Percentiles rank a stretch among this genome's conserved stretches.
Evolutionary conservation across 2,888 invertebrate genomes (phyloP).

Genomic region (Galerucella pusilla): DNA sequence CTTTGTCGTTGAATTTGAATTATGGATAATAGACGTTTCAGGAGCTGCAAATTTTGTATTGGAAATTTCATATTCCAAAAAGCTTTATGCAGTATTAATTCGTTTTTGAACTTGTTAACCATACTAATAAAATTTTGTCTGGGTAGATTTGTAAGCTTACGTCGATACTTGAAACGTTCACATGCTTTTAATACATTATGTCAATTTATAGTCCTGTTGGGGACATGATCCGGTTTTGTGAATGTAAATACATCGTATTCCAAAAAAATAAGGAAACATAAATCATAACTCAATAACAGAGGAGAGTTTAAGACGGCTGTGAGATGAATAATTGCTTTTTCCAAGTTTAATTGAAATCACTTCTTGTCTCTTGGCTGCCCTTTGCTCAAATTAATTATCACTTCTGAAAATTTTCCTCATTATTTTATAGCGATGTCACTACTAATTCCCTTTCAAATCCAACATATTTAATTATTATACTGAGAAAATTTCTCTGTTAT

Average conservation of each 20-base stretch:
- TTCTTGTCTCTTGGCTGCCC: conserved; percentile 58
- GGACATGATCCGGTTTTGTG: background rate
- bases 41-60: too few relatives aligned
- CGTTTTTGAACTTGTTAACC: too few relatives aligned
- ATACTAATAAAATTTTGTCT: too few relatives aligned
- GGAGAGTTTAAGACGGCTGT: conserved; percentile 59
- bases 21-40: too few relatives aligned
- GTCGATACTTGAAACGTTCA: too few relatives aligned
- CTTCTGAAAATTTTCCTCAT: conserved; percentile 52
- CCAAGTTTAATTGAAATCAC: conserved; percentile 64
- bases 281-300: conserved; percentile 61
- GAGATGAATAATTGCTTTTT: conserved; percentile 63
- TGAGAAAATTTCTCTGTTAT: conserved; percentile 36
- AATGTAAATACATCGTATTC: conserved; percentile 51
- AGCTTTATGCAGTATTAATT: too few relatives aligned
- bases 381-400: conserved; percentile 56
- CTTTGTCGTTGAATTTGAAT: too few relatives aligned
- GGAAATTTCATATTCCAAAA: too few relatives aligned
- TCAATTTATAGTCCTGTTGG: background rate
- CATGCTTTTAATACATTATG: background rate
- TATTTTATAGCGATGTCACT: conserved; percentile 53
- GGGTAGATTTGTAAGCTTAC: too few relatives aligned
- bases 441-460: conserved; percentile 47
- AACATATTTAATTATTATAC: conserved; percentile 49
- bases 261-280: conserved; percentile 56